phyloP scores from a whole-genome alignment of 2,797 vertebrate genomes.

The Bradypus variegatus region DNA sequence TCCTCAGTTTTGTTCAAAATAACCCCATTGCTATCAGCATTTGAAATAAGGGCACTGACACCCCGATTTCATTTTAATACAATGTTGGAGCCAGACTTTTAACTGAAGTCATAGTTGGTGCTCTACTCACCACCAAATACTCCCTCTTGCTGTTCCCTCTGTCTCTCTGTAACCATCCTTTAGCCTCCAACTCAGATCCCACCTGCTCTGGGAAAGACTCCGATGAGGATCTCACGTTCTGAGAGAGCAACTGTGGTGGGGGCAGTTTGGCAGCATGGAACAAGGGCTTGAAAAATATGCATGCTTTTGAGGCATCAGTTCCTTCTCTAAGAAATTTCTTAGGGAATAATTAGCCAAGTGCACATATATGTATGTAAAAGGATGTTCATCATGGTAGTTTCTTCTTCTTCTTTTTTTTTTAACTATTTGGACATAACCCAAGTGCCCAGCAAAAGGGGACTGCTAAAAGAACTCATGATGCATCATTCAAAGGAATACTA shows the following conservation, averaged over 20 bases:
- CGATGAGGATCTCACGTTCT: background rate
- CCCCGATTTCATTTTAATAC: too few relatives aligned
- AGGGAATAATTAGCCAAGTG: background rate
- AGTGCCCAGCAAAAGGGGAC: background rate
- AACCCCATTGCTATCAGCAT: too few relatives aligned
- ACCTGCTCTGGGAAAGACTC: background rate
- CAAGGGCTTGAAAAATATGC: background rate
- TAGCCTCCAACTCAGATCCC: background rate
- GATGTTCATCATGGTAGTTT: background rate
- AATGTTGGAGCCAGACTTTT: background rate
- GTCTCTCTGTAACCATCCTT: background rate
- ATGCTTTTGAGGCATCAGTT: accelerated
- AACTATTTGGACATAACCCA: background rate
- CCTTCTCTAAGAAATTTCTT: background rate
- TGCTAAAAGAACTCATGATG: background rate
- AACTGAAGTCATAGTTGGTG: background rate
- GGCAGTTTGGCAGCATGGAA: accelerated
- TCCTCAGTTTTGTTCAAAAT: too few relatives aligned
- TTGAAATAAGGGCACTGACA: too few relatives aligned
- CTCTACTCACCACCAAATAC: accelerated
- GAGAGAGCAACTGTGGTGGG: background rate
- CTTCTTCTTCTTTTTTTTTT: background rate
- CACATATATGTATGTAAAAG: accelerated
- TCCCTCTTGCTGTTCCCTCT: too few relatives aligned
- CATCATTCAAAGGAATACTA: background rate